A percentile compares a stretch with the other conserved stretches of the same genome.
Evolutionary conservation across 2,888 invertebrate genomes (phyloP).

Genomic region (Cosmopolites sordidus): DNA sequence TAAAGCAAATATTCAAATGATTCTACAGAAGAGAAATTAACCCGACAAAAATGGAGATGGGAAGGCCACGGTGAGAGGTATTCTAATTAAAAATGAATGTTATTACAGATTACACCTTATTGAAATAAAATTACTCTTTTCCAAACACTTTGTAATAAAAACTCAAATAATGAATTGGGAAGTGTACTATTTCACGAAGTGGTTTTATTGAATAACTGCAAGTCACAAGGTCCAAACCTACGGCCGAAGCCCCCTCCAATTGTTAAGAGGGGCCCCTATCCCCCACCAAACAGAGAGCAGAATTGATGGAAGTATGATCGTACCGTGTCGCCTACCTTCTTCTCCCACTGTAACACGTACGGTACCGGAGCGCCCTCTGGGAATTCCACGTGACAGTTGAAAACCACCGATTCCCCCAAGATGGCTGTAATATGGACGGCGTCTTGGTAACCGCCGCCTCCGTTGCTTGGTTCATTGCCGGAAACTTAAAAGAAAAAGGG

Average conservation of each 20-base stretch:
- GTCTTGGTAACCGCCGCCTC: conserved; percentile 66
- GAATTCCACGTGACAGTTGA: conserved; percentile 97
- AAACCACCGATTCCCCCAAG: conserved; percentile 93
- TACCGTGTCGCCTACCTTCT: conserved; percentile 97
- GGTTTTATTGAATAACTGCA: too few relatives aligned
- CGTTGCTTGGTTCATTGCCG: conserved; percentile 1
- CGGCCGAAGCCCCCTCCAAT: conserved; percentile 3
- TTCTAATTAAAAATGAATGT: too few relatives aligned
- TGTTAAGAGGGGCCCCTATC: conserved; percentile 2
- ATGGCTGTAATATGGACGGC: conserved; percentile 96
- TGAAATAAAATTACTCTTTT: too few relatives aligned
- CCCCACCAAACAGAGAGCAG: conserved; percentile 47
- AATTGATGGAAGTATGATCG: conserved; percentile 51
- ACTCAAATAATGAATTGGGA: too few relatives aligned
- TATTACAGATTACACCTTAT: too few relatives aligned
- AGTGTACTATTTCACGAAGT: too few relatives aligned
- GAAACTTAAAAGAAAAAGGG: not conserved
- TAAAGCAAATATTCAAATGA: too few relatives aligned
- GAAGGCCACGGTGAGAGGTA: too few relatives aligned
- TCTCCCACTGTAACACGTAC: conserved; percentile 98
- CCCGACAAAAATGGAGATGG: too few relatives aligned
- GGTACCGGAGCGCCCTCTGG: conserved; percentile 93
- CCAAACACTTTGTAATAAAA: too few relatives aligned
- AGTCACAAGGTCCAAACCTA: conserved; percentile 13
- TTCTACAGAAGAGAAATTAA: too few relatives aligned